Evolutionary conservation across 2,113 vertebrate genomes (phyloP), one percentile per base, ranked within the genome.

Genomic region (Petrocephalus microphthalmus): DNA sequence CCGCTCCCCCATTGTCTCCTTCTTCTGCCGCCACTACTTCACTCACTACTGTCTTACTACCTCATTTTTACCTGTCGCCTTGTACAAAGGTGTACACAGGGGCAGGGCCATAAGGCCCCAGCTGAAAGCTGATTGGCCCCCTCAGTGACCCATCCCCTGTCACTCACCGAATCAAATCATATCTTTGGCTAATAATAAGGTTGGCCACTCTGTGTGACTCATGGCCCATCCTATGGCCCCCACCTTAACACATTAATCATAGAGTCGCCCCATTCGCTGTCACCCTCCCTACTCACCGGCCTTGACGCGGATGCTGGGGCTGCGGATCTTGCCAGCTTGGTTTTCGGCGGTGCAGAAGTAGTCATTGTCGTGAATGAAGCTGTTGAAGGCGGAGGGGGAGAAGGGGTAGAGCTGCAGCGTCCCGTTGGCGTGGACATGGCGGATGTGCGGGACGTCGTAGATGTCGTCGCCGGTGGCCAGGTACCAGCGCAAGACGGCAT

Each of bases 271-370:
- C 86, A 13, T 15, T 19, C 11, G 45, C 22, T 60, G 17, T 19
- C 45, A 19, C 0, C 2, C 49, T 33, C 7, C 11, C n/a, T 13
- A 10, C 95, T 95, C 86, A 99, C 98, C 98, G 95, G 98, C 98
- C 98, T 99, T 99, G 91, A 99, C 97, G 90, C 96, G 98, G 94
- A 99, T 99, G 88, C 97, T 98, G 56, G 98, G 98, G 96, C 98
- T 99, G 94, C 98, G 97, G 94, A 99, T 99, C 92, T 98, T 99
- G 93, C 98, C 98, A 57, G 97, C 97, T 88, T 97, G 96, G 91
- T 99, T 99, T 94, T 99, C 98, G 17, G 98, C 98, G 0, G 98
- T 99, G 95, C 98, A 99, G 95, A 99, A 99, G 94, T 99, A 99
- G 96, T 99, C 98, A 91, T 99, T 99, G 96, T 99, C 97, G 87